Conservation (phyloP, 2,888 invertebrate genomes). For the Punctoribates punctum region DNA sequence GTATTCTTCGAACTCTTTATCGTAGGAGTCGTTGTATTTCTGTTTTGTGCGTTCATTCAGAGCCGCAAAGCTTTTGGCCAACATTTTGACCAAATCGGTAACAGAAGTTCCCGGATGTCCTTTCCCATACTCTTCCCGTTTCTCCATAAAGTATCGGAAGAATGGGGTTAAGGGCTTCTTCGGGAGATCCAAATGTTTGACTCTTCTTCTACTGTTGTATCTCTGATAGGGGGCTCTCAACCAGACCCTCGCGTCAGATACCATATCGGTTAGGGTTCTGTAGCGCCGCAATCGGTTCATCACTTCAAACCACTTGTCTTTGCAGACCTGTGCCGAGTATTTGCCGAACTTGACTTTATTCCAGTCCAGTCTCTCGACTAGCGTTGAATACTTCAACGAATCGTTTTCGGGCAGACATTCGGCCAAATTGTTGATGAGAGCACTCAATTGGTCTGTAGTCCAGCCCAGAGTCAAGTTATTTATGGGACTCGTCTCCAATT, state of each 20-base stretch:
- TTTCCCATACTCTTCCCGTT: conserved; percentile 56
- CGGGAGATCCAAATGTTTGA: conserved; percentile 59
- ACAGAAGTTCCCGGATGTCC: conserved; percentile 58
- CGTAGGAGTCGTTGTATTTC: conserved; percentile 57
- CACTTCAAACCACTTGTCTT: conserved; percentile 48
- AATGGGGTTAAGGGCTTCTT: conserved; percentile 58
- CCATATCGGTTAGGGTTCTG: conserved; percentile 57
- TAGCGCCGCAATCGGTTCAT: conserved; percentile 54
- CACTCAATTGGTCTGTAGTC: conserved; percentile 46
- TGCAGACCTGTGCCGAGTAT: conserved; percentile 57
- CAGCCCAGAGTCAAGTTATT: conserved; percentile 37
- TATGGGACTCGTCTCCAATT: too few relatives aligned
- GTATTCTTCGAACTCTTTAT: conserved; percentile 56
- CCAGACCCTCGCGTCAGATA: conserved; percentile 57
- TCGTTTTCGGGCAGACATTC: conserved; percentile 47
- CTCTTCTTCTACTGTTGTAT: conserved; percentile 45
- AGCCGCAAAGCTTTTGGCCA: conserved; percentile 57
- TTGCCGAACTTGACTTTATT: conserved; percentile 54
- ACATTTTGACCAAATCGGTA: conserved; percentile 57
- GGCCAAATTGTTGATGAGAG: conserved; percentile 46
- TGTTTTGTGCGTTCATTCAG: conserved; percentile 55
- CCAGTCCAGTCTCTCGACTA: conserved; percentile 48
- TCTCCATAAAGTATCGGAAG: conserved; percentile 58
- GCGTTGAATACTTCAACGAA: conserved; percentile 45
- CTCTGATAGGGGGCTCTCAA: conserved; percentile 22